Conservation (phyloP, 2,113 vertebrate species). For the Ciconia boyciana region DNA sequence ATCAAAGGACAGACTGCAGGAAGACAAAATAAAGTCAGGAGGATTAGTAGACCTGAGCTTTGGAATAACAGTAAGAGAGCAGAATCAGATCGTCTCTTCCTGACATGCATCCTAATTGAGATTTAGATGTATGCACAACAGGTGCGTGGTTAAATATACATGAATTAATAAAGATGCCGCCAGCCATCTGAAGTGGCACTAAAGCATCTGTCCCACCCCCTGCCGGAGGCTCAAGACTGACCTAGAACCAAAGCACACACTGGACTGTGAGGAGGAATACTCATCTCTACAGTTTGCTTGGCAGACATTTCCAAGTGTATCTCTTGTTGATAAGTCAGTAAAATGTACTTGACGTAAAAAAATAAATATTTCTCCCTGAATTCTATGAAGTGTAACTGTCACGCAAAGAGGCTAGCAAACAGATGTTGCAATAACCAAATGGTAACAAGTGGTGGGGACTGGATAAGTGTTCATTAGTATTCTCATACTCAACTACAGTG, state of each 20-base stretch:
- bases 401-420: constrained; percentile 1
- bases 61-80: background rate
- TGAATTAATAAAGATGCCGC: constrained; percentile 3
- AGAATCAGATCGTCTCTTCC: background rate
- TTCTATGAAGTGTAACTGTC: constrained; percentile 14
- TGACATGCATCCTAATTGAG: background rate
- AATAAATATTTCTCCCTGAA: constrained; percentile 47
- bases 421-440: constrained; percentile 3
- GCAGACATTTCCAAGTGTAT: constrained; percentile 30
- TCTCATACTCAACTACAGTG: background rate
- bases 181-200: background rate
- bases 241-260: background rate
- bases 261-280: background rate
- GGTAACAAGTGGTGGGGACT: background rate
- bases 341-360: constrained; percentile 44
- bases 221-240: background rate
- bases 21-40: background rate
- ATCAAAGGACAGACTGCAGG: background rate
- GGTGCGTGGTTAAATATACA: background rate
- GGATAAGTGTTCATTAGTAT: background rate
- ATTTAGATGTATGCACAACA: background rate
- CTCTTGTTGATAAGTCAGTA: constrained; percentile 42
- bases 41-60: background rate
- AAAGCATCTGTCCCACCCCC: constrained; percentile 8
- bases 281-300: constrained; percentile 21